These are phyloP conservation scores for Esox lucius DNA, from an alignment of 2,797 vertebrate species.

Conservation along the genomic window DNA sequence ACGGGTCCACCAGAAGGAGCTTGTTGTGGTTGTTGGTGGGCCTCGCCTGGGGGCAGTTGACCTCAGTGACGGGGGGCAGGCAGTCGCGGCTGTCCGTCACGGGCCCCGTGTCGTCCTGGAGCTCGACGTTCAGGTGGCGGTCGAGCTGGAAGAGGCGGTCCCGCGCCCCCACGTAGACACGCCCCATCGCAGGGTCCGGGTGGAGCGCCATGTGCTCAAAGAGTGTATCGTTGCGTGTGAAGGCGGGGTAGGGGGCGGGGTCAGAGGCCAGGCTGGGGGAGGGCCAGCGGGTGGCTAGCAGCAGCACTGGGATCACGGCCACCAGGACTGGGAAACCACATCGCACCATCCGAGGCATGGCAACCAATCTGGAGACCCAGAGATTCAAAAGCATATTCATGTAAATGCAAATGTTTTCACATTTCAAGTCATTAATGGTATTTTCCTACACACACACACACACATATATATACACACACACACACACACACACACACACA, in stretches of 20 bases:
- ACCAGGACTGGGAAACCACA: conserved; percentile 58
- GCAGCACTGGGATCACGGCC: conserved; percentile 66
- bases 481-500: too few relatives aligned
- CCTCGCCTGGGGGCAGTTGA: conserved; percentile 87
- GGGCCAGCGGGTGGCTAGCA: conserved; percentile 47
- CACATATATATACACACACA: too few relatives aligned
- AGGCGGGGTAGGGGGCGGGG: conserved; percentile 71
- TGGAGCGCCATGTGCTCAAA: conserved; percentile 93
- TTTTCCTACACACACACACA: too few relatives aligned
- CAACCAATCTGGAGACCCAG: conserved; percentile 75
- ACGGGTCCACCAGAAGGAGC: conserved; percentile 85
- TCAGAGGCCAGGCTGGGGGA: conserved; percentile 31
- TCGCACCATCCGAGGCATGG: conserved; percentile 81
- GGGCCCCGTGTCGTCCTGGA: conserved; percentile 80
- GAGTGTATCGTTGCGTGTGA: conserved; percentile 76
- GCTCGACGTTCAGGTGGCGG: conserved; percentile 74
- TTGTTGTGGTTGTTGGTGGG: conserved; percentile 92
- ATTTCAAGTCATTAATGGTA: too few relatives aligned
- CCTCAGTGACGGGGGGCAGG: conserved; percentile 85
- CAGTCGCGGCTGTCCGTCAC: conserved; percentile 92
- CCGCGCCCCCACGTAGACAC: conserved; percentile 90
- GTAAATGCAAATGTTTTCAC: too few relatives aligned
- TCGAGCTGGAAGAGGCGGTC: conserved; percentile 92
- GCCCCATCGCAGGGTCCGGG: conserved; percentile 78
- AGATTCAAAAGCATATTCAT: neutral